Conservation (phyloP, 2,113 vertebrate genomes). For the Dasypus novemcinctus region DNA sequence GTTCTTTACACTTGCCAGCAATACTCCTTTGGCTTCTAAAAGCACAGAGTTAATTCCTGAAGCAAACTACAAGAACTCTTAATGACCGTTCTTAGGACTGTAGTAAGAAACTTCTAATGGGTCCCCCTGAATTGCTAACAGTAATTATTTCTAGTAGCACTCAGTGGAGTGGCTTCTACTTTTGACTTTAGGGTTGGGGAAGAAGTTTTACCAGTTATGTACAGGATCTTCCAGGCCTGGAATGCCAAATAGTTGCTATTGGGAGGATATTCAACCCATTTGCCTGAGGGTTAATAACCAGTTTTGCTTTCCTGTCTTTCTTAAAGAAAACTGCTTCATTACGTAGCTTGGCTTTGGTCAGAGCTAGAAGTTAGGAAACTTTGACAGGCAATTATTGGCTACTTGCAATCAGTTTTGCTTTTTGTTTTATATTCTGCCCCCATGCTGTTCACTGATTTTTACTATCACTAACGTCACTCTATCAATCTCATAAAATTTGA, state of each 20-base stretch:
- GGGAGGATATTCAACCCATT: not conserved
- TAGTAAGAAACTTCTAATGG: not conserved
- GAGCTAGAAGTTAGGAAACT: not conserved
- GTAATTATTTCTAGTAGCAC: not conserved
- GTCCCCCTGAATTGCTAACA: not conserved
- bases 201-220: not conserved
- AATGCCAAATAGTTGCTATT: not conserved
- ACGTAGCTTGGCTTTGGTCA: not conserved
- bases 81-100: not conserved
- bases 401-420: not conserved
- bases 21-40: not conserved
- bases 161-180: not conserved
- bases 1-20: not conserved
- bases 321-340: not conserved
- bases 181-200: slow-evolving; percentile 24
- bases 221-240: not conserved
- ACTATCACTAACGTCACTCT: not conserved
- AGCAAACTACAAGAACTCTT: not conserved
- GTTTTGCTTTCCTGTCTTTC: not conserved
- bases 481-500: slow-evolving; percentile 43
- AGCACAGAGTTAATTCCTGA: not conserved
- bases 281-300: not conserved
- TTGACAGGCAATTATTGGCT: not conserved
- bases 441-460: slow-evolving; percentile 42
- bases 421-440: not conserved